These are phyloP conservation scores for Emydocephalus ijimae DNA, from an alignment of 2,113 vertebrate species.

Conservation along the genomic window DNA sequence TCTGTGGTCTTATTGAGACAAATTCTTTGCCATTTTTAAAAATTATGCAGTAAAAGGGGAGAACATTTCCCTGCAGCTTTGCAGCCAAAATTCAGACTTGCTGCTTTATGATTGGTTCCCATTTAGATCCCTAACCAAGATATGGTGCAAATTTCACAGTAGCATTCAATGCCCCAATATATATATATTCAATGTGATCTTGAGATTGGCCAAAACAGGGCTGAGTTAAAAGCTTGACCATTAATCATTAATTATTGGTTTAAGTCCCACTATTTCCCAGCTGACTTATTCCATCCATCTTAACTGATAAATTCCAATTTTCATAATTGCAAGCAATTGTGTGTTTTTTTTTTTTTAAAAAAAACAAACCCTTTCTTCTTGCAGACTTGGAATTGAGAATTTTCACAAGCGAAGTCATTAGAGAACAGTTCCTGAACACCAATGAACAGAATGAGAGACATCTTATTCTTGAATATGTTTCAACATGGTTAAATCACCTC, in stretches of 20 bases:
- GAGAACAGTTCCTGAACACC: not conserved
- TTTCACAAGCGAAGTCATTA: not conserved
- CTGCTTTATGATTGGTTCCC: not conserved
- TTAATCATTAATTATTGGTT: not conserved
- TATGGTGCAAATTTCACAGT: not conserved
- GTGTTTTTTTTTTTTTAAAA: not conserved
- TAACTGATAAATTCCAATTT: not conserved
- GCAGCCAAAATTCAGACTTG: not conserved
- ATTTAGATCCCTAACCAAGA: not conserved
- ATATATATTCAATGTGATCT: not conserved
- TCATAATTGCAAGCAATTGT: not conserved
- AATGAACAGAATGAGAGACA: not conserved
- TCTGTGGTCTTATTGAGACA: not conserved
- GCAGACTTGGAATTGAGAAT: not conserved
- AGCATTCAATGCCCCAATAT: not conserved
- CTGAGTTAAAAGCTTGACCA: not conserved
- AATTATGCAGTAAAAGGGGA: not conserved
- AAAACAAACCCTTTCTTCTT: not conserved
- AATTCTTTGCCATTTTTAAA: not conserved
- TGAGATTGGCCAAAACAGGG: not conserved
- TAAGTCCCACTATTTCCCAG: not conserved
- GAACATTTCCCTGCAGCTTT: not conserved
- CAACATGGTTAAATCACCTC: not conserved
- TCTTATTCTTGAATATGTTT: not conserved
- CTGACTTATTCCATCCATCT: not conserved